Evolutionary conservation across 2,888 invertebrate genomes (phyloP), one percentile per base, ranked within the genome.

Genomic region (Bellardia bayeri): DNA sequence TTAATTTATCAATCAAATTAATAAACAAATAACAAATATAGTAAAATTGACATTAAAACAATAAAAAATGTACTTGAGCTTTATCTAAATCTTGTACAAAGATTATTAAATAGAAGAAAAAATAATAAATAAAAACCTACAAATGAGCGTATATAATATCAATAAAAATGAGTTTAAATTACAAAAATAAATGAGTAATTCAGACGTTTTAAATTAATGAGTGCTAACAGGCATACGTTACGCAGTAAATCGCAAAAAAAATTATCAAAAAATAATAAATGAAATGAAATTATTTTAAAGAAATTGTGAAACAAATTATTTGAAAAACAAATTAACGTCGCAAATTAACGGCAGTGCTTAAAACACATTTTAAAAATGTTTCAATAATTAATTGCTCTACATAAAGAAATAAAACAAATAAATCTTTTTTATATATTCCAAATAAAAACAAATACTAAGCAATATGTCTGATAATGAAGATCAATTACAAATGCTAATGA

Each of bases 391-490:
- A 54, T 78, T 14, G 13, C 13, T 40, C 13, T n/a, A 54, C 6
- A 66, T 11, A 45, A 42, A 30, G 33, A 37, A 49, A 58, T 16
- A 64, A 74, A 64, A 56, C n/a, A 68, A 82, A 7, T 23, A 58
- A 72, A 82, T 61, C 23, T 56, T 49, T 82, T 45, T 11, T 37
- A 37, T 37, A 16, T 63, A 75, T 40, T 40, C 2, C 3, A 78
- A 78, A 14, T 13, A 63, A 16, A 69, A 42, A 51, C 9, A 74
- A 74, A 68, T 45, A 6, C 23, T 2, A 0, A 51, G 4, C 30
- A 64, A 64, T 74, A 87, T 87, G 87, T 68, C 84, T 82, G 76
- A 84, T 74, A 82, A 82, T 23, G 79, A 61, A 56, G 78, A 87
- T 84, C 84, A 84, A 69, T 63, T 82, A 68, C 78, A 72, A 81